Evolutionary conservation across 2,113 vertebrate genomes (phyloP).

Genomic region (Campylomormyrus tamandua): DNA sequence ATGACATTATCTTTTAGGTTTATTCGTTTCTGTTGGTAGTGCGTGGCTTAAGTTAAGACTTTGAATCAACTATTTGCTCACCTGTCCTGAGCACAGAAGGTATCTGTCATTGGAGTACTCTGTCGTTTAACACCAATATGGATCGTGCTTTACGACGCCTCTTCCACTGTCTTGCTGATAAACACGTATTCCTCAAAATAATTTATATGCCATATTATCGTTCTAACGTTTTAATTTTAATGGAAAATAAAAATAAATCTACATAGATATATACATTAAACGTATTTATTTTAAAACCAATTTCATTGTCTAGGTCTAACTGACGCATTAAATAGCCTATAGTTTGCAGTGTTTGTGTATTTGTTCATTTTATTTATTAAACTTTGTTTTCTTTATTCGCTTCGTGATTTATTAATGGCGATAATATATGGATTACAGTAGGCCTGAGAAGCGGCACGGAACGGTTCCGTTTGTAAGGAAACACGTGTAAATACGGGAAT

Average conservation of each 20-base stretch:
- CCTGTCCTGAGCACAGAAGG: slow-evolving; percentile 10
- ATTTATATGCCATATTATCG: background rate
- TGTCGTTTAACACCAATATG: background rate
- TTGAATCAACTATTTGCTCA: slow-evolving; percentile 22
- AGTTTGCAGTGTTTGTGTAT: background rate
- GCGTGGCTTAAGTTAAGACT: background rate
- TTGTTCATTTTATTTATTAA: background rate
- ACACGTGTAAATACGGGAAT: background rate
- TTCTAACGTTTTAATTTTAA: background rate
- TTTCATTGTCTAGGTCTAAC: background rate
- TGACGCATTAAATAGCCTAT: background rate
- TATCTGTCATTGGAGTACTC: background rate
- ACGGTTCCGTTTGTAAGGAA: background rate
- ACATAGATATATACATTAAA: background rate
- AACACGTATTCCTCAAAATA: background rate
- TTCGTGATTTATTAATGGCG: background rate
- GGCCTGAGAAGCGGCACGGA: background rate
- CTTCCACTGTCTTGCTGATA: background rate
- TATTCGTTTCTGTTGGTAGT: background rate
- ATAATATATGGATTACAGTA: background rate
- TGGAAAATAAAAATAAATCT: background rate
- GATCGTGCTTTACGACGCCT: background rate
- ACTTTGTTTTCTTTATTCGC: background rate
- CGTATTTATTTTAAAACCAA: background rate
- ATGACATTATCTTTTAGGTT: background rate